A percentile compares a stretch with the other conserved stretches of the same genome.
phyloP scores from a whole-genome alignment of 2,113 vertebrate genomes.

The Tichodroma muraria region DNA sequence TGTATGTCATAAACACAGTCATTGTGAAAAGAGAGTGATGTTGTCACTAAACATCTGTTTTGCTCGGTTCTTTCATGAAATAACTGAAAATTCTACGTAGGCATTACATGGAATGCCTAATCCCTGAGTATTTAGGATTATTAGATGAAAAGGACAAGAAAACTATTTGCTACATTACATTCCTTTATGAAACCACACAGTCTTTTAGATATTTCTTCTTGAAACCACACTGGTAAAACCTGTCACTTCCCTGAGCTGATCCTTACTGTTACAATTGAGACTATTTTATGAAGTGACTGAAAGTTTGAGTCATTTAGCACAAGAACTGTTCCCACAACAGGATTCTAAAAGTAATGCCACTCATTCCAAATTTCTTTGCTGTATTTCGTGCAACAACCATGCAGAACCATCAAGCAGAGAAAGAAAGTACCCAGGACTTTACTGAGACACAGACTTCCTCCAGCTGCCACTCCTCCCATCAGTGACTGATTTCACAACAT shows the following conservation, averaged over 20 bases:
- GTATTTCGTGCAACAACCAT: neutral
- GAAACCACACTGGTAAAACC: neutral
- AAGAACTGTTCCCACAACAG: constrained; percentile 10
- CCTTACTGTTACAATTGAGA: neutral
- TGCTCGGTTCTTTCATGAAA: neutral
- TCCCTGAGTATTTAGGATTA: neutral
- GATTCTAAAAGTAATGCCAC: neutral
- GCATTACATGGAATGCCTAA: neutral
- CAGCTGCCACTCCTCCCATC: neutral
- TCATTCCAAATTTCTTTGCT: neutral
- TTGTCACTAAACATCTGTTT: neutral
- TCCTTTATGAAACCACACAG: neutral
- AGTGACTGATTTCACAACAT: neutral
- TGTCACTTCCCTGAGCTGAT: neutral
- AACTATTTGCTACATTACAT: neutral
- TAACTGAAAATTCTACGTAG: neutral
- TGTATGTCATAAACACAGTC: neutral
- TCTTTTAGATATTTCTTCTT: neutral
- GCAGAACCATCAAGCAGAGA: neutral
- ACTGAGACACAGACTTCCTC: neutral
- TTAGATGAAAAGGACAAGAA: neutral
- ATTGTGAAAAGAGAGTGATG: neutral
- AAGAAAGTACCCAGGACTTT: neutral
- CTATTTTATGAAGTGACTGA: constrained; percentile 8
- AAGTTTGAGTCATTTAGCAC: constrained; percentile 13